phyloP scores from a whole-genome alignment of 2,888 invertebrate species.

The Anthoptus insignis region DNA sequence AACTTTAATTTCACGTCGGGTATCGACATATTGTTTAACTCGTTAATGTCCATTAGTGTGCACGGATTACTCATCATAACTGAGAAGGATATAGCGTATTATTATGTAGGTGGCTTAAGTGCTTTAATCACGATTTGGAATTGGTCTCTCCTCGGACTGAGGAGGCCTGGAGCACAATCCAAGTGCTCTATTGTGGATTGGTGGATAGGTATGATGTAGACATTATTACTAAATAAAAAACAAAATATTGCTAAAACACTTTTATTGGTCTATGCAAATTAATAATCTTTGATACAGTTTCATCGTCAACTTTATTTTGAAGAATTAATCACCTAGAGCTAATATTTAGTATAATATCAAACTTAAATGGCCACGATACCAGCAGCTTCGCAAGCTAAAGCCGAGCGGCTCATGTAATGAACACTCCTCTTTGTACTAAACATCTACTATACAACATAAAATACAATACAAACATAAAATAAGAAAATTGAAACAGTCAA shows the following conservation, averaged over 20 bases:
- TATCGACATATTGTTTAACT: no score
- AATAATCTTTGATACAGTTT: conserved; percentile 74
- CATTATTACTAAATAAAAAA: conserved; percentile 37
- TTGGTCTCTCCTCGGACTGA: no score
- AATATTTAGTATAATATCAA: conserved; percentile 72
- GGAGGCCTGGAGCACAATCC: no score
- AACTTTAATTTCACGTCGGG: neutral
- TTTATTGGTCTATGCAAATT: conserved; percentile 82
- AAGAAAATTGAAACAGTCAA: conserved; percentile 48
- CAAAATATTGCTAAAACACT: conserved; percentile 71
- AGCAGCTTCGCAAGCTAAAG: conserved; percentile 71
- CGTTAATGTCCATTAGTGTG: no score
- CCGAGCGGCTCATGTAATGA: conserved; percentile 62
- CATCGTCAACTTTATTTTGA: conserved; percentile 72
- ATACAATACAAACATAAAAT: conserved; percentile 57
- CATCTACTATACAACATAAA: conserved; percentile 48
- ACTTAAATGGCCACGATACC: conserved; percentile 80
- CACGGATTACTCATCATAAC: no score
- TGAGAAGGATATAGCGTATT: no score
- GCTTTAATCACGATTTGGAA: no score
- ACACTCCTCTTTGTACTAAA: conserved; percentile 80
- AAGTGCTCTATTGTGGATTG: no score
- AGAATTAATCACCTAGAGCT: conserved; percentile 73
- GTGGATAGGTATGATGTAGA: no score
- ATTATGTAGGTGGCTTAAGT: no score